phyloP scores from a whole-genome alignment of 1,140 invertebrate genomes.

The Trichonephila clavipes region DNA sequence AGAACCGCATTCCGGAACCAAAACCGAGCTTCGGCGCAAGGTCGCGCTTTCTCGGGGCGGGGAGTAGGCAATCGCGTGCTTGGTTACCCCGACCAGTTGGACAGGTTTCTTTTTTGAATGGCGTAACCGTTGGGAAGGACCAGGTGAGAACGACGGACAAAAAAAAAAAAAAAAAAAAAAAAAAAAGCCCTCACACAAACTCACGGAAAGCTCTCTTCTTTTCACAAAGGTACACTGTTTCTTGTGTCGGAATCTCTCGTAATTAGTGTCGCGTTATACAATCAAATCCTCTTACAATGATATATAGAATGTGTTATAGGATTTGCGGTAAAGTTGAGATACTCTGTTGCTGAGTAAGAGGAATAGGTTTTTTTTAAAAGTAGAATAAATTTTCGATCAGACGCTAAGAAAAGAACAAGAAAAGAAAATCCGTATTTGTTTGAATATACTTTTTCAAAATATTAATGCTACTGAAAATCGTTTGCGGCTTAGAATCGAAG shows the following conservation, averaged over 20 bases:
- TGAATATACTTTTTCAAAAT: too few species aligned
- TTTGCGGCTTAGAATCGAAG: too few species aligned
- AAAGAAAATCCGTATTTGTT: too few species aligned
- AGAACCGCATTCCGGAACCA: slow-evolving; percentile 9
- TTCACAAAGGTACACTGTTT: neutral
- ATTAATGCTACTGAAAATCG: too few species aligned
- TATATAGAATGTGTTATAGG: too few species aligned
- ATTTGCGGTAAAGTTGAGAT: too few species aligned
- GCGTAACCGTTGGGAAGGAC: slow-evolving; percentile 46
- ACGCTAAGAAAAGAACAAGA: too few species aligned
- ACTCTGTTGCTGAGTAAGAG: too few species aligned
- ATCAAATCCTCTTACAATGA: too few species aligned
- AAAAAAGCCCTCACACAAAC: neutral
- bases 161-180: neutral
- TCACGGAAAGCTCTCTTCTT: neutral
- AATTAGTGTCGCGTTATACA: too few species aligned
- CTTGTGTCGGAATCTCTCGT: neutral
- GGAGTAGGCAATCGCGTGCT: slow-evolving; percentile 22
- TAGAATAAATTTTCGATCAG: too few species aligned
- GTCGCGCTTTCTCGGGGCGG: neutral
- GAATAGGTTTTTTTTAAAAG: too few species aligned
- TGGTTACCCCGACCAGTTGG: slow-evolving; percentile 37
- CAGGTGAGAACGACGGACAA: slow-evolving; percentile 49
- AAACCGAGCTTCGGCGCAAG: neutral
- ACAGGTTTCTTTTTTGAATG: slow-evolving; percentile 57